These are phyloP conservation scores for Cephus cinctus DNA, from an alignment of 1,140 invertebrate species.

Conservation along the genomic window DNA sequence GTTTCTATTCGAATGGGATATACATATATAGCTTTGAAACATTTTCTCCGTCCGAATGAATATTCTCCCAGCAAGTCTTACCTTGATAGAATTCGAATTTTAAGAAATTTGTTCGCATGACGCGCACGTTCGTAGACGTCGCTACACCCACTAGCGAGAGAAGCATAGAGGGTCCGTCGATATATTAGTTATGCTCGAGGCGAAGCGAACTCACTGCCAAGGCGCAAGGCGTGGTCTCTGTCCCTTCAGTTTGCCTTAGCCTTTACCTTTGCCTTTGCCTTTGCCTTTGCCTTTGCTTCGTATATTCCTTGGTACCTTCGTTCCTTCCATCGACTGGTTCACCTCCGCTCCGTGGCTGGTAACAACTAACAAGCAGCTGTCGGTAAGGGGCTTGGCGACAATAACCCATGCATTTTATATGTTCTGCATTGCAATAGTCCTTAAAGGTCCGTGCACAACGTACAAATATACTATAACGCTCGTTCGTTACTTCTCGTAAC, in stretches of 20 bases:
- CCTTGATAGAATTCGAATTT: no score
- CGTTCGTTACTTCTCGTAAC: background rate
- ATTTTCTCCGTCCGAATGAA: no score
- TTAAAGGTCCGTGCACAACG: background rate
- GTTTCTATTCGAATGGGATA: no score
- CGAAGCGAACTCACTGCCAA: conserved; percentile 10
- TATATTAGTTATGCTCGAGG: conserved; percentile 19
- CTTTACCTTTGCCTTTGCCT: conserved; percentile 31
- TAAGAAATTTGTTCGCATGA: no score
- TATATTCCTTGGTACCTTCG: conserved; percentile 10
- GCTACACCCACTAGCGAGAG: no score
- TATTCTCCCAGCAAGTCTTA: no score
- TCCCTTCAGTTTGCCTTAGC: conserved; percentile 32
- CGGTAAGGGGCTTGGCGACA: conserved; percentile 41
- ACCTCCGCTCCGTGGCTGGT: conserved; percentile 25
- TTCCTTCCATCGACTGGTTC: conserved; percentile 23
- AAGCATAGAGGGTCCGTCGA: conserved; percentile 7
- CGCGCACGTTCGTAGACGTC: no score
- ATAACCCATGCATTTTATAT: conserved; percentile 47
- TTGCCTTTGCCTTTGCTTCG: conserved; percentile 17
- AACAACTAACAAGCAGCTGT: conserved; percentile 44
- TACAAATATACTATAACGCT: background rate
- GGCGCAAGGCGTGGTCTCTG: conserved; percentile 18
- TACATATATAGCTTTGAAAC: no score
- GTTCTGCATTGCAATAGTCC: conserved; percentile 14